Evolutionary conservation across 2,113 vertebrate genomes (phyloP).

Genomic region (Peromyscus leucopus): DNA sequence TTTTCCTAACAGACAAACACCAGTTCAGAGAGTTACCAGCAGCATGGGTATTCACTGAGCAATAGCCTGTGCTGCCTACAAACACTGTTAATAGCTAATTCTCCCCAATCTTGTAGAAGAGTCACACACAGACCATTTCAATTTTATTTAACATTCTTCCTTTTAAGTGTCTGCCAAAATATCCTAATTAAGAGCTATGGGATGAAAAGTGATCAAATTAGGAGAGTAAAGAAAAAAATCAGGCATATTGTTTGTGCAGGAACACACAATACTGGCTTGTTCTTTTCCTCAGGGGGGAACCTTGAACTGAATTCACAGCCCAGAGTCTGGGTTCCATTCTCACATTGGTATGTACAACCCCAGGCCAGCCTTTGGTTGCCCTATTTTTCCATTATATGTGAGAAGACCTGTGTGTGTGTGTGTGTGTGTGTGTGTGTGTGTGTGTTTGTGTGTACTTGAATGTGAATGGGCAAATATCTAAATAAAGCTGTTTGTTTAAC

Average conservation of each 20-base stretch:
- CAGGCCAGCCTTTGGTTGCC: neutral
- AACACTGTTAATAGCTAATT: neutral
- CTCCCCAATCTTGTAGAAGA: neutral
- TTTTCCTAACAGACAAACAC: constrained; percentile 57
- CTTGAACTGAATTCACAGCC: neutral
- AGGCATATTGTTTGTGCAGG: neutral
- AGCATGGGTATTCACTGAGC: neutral
- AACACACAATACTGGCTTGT: neutral
- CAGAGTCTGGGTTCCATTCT: neutral
- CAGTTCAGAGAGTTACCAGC: constrained; percentile 9
- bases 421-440: neutral
- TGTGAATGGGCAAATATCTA: neutral
- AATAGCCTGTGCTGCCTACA: neutral
- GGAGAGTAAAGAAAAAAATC: neutral
- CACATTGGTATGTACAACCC: neutral
- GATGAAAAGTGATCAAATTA: constrained; percentile 55
- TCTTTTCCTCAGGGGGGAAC: neutral
- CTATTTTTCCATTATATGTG: neutral
- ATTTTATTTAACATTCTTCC: neutral
- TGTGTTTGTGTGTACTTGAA: neutral
- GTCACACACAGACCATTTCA: neutral
- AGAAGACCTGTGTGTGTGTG: neutral
- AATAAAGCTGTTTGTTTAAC: neutral
- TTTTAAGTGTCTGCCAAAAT: constrained; percentile 23
- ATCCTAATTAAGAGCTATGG: neutral